Evolutionary conservation across 2,797 vertebrate genomes (phyloP), one percentile per base, ranked within the genome.

Genomic region (Florisuga fusca): DNA sequence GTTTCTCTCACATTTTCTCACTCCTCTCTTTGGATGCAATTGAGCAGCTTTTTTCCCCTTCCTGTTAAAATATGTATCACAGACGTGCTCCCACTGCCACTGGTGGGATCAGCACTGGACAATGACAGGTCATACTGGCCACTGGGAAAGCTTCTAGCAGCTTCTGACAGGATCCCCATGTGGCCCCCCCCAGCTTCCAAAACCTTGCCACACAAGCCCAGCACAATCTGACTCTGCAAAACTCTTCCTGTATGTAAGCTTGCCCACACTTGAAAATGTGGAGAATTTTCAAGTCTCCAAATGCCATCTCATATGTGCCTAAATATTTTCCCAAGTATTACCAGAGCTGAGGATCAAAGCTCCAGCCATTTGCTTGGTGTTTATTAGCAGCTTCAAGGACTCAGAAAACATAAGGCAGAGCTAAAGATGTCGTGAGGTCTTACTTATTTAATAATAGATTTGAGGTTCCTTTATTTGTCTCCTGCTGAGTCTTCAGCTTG

Each of bases 401-500:
- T 96, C 87, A 62, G 79, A 94, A 94, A 79, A 85, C 58, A 8
- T 61, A 88, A 95, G 86, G 66, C 78, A 93, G n/a, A 80, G 72
- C 81, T 89, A 74, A 92, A 77, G 87, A 75, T 71, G 50, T 87
- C 3, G 0, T 89, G 84, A 93, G 68, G 48, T 93, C 93, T 95
- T 83, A 64, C 43, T 92, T 71, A 12, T 69, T 95, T 93, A 96
- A 94, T 94, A 95, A 95, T 86, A 95, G 91, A 86, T 88, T 90
- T 94, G 73, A 93, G 63, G 31, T 90, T 86, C 54, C 77, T 96
- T 94, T 94, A 94, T 91, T 95, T 93, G 81, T 89, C 75, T 93
- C 95, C 89, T 95, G 90, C 94, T 95, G 92, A 95, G 93, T 54
- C 87, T 95, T 95, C 91, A 89, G 82, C 67, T 94, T 94, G 84